phyloP scores from a whole-genome alignment of 2,888 invertebrate species.

The Eupithecia exiguata region DNA sequence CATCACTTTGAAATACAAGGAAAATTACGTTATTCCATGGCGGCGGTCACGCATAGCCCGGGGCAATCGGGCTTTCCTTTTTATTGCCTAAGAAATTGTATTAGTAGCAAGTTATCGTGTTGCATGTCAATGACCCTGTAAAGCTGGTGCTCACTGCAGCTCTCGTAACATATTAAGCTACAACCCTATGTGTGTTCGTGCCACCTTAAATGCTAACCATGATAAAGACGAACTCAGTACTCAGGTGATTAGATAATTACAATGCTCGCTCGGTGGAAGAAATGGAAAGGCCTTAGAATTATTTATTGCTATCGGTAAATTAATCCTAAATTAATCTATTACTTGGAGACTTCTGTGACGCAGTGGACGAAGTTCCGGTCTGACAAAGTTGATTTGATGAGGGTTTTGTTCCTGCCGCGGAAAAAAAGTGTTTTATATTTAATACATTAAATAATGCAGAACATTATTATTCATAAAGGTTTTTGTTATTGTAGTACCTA shows the following conservation, averaged over 20 bases:
- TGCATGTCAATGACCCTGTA: slow-evolving; percentile 32
- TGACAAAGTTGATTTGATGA: background rate
- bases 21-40: slow-evolving; percentile 55
- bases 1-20: slow-evolving; percentile 38
- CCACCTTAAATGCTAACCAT: background rate
- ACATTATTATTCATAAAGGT: no score
- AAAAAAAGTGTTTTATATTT: background rate
- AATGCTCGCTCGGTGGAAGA: background rate
- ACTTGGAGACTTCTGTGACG: background rate
- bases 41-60: slow-evolving; percentile 40
- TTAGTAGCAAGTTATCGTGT: slow-evolving; percentile 31
- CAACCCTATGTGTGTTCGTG: background rate
- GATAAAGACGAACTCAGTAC: no score
- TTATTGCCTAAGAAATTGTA: slow-evolving; percentile 36
- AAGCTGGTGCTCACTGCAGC: slow-evolving; percentile 14
- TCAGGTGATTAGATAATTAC: background rate
- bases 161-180: background rate
- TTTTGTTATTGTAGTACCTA: no score
- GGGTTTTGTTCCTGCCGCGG: background rate
- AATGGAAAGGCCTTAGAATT: background rate
- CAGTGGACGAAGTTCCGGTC: background rate
- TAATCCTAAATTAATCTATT: background rate
- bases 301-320: background rate
- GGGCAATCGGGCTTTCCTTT: slow-evolving; percentile 31
- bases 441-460: no score